These are phyloP conservation scores for Kryptolebias ocellatus DNA, from an alignment of 2,797 vertebrate genomes.

Conservation along the genomic window DNA sequence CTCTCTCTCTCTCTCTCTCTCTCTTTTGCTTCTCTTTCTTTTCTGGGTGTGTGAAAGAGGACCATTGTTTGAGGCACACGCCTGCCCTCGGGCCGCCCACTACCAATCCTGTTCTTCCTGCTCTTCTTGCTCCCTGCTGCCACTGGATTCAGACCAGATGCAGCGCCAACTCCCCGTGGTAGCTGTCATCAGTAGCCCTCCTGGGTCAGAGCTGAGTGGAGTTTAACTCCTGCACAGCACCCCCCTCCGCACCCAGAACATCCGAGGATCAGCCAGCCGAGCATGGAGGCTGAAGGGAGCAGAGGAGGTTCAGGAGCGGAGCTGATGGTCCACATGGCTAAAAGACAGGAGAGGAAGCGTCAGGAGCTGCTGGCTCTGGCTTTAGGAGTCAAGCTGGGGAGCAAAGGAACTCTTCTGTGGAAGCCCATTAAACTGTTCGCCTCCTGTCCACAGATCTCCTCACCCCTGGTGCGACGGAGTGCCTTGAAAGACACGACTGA, in stretches of 20 bases:
- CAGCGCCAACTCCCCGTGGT: constrained; percentile 79
- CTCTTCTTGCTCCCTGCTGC: constrained; percentile 56
- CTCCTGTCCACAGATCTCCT: constrained; percentile 96
- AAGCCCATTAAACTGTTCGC: constrained; percentile 97
- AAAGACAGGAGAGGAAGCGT: constrained; percentile 86
- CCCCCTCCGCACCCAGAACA: constrained; percentile 74
- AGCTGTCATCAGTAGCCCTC: constrained; percentile 83
- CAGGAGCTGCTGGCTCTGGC: constrained; percentile 94
- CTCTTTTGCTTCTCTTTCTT: constrained; percentile 39
- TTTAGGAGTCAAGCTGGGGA: constrained; percentile 91
- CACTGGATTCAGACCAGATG: constrained; percentile 80
- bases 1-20: constrained; percentile 33
- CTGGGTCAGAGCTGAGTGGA: constrained; percentile 89
- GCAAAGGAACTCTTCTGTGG: constrained; percentile 89
- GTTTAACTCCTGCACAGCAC: constrained; percentile 77
- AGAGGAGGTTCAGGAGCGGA: constrained; percentile 81
- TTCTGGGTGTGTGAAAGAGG: constrained; percentile 82
- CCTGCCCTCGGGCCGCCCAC: constrained; percentile 86
- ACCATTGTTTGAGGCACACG: constrained; percentile 91
- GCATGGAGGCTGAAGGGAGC: constrained; percentile 59
- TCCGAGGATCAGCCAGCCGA: constrained; percentile 73
- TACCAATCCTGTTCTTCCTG: constrained; percentile 65
- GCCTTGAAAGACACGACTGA: constrained; percentile 89
- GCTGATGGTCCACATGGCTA: constrained; percentile 84
- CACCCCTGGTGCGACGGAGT: constrained; percentile 90